Percentiles rank a stretch among this genome's conserved stretches.
phyloP scores from a whole-genome alignment of 2,113 vertebrate species.

The Sarotherodon lohbergeri region DNA sequence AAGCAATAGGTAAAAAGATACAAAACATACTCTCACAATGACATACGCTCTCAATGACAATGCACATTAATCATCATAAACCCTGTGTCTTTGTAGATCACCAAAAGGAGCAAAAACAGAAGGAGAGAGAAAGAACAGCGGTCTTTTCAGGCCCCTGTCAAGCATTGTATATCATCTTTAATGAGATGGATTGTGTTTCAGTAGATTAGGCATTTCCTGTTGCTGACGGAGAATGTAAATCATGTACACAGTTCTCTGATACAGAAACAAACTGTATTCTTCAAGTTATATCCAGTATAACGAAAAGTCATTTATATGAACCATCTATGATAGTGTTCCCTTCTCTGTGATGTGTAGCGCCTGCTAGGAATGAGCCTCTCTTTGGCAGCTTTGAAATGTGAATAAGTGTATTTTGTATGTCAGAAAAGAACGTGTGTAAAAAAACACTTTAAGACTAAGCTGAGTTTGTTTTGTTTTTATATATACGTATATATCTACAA shows the following conservation, averaged over 20 bases:
- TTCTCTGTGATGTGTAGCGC: background rate
- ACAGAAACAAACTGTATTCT: background rate
- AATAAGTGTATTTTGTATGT: background rate
- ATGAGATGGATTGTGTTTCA: background rate
- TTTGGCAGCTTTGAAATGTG: constrained; percentile 49
- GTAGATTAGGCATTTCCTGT: constrained; percentile 23
- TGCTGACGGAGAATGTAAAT: constrained; percentile 15
- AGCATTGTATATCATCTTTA: background rate
- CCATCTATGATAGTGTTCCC: background rate
- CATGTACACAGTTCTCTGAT: background rate
- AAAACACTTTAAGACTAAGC: background rate
- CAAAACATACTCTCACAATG: background rate
- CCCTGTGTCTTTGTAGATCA: background rate
- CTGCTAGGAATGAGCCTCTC: constrained; percentile 51
- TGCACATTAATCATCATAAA: background rate
- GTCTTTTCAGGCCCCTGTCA: background rate
- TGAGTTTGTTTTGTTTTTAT: background rate
- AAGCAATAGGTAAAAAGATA: background rate
- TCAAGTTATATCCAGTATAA: background rate
- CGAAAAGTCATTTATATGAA: background rate
- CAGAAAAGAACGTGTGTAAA: background rate
- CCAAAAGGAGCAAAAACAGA: background rate
- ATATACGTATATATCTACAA: background rate
- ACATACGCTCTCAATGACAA: background rate
- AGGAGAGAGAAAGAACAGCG: background rate